Evolutionary conservation across 2,888 invertebrate genomes (phyloP).

Genomic region (Drosophila lutescens): DNA sequence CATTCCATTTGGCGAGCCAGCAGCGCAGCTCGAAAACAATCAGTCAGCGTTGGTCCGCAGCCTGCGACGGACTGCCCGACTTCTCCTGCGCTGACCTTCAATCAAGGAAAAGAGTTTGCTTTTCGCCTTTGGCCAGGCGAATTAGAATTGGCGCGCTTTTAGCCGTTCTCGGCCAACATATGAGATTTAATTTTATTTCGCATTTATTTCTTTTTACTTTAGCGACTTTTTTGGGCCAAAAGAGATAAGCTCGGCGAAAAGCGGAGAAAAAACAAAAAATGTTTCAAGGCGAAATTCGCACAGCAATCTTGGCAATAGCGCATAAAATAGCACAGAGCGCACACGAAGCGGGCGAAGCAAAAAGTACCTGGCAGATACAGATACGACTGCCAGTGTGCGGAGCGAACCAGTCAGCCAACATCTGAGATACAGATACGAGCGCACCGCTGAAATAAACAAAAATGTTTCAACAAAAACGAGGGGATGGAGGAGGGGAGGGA

Average conservation of each 20-base stretch:
- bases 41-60: slow-evolving; percentile 77
- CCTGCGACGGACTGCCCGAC: slow-evolving; percentile 47
- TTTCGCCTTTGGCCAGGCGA: slow-evolving; percentile 44
- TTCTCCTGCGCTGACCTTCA: slow-evolving; percentile 63
- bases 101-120: slow-evolving; percentile 45
- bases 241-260: slow-evolving; percentile 62
- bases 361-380: slow-evolving; percentile 77
- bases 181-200: slow-evolving; percentile 7
- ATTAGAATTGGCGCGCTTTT: slow-evolving; percentile 74
- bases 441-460: slow-evolving; percentile 74
- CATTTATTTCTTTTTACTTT: slow-evolving; percentile 36
- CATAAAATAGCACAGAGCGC: slow-evolving; percentile 76
- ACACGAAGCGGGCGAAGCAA: slow-evolving; percentile 56
- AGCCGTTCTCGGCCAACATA: slow-evolving; percentile 37
- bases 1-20: slow-evolving; percentile 32
- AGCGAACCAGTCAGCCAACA: slow-evolving; percentile 59
- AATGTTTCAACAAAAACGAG: slow-evolving; percentile 67
- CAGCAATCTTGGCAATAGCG: slow-evolving; percentile 56
- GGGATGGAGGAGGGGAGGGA: not conserved
- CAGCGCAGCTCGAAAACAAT: slow-evolving; percentile 49
- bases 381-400: slow-evolving; percentile 36
- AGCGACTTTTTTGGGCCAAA: slow-evolving; percentile 50
- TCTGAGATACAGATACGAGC: slow-evolving; percentile 59
- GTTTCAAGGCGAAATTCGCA: slow-evolving; percentile 81
- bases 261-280: slow-evolving; percentile 60